phyloP scores from a whole-genome alignment of 2,113 vertebrate species.

The Trichomycterus rosablanca region DNA sequence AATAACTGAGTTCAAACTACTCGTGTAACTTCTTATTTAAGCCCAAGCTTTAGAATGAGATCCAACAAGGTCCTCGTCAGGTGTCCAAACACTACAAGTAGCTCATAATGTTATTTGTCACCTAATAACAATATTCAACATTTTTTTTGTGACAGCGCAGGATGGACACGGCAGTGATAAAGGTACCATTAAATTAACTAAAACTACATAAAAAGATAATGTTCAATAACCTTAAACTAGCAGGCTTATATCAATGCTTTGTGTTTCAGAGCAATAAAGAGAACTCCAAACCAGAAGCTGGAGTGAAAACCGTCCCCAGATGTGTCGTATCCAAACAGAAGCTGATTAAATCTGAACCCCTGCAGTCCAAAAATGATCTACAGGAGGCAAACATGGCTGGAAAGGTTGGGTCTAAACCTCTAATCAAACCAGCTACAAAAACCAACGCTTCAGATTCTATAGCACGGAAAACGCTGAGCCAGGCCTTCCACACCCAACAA shows the following conservation, averaged over 20 bases:
- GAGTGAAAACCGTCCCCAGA: slow-evolving; percentile 32
- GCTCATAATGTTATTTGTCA: too few species aligned
- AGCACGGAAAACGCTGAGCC: slow-evolving; percentile 58
- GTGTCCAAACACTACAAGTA: too few species aligned
- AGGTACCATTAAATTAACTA: neutral
- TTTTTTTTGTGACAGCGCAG: too few species aligned
- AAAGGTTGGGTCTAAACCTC: slow-evolving; percentile 6
- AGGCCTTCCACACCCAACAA: slow-evolving; percentile 62
- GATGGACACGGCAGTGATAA: slow-evolving; percentile 50
- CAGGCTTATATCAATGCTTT: too few species aligned
- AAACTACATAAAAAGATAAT: neutral
- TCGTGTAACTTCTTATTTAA: too few species aligned
- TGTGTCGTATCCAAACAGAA: slow-evolving; percentile 32
- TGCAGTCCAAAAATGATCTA: slow-evolving; percentile 47
- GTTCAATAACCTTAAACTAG: neutral
- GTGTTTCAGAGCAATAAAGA: slow-evolving; percentile 63
- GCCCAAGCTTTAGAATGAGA: too few species aligned
- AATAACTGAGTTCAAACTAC: too few species aligned
- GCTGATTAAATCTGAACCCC: slow-evolving; percentile 4
- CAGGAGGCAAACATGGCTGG: slow-evolving; percentile 31
- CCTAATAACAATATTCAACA: too few species aligned
- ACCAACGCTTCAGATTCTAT: slow-evolving; percentile 32
- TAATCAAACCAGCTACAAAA: slow-evolving; percentile 14
- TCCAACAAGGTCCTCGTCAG: too few species aligned
- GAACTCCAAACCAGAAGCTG: slow-evolving; percentile 54